Conservation (phyloP, 2,888 invertebrate species). For the Eupsilia transversa region DNA sequence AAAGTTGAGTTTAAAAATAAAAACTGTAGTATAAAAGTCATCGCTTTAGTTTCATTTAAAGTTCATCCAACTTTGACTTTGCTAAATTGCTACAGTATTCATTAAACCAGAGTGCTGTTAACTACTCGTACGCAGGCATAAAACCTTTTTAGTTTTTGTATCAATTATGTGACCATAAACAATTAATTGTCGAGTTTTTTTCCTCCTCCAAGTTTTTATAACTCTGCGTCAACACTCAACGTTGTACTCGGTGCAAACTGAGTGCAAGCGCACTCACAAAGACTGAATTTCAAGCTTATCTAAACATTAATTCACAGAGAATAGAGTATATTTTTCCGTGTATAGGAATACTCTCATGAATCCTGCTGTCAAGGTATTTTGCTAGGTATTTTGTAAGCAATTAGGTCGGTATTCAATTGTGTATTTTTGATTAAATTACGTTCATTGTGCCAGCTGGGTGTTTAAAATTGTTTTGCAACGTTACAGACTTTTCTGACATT, state of each 20-base stretch:
- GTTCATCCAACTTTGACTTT: slow-evolving; percentile 18
- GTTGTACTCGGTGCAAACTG: slow-evolving; percentile 73
- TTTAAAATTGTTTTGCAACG: slow-evolving; percentile 55
- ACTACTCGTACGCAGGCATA: not conserved
- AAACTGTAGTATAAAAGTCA: not conserved
- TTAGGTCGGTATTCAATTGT: slow-evolving; percentile 44
- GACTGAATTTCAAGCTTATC: slow-evolving; percentile 34
- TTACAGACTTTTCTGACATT: slow-evolving; percentile 43
- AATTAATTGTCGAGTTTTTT: slow-evolving; percentile 29
- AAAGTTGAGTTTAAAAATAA: not conserved
- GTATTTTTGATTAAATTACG: slow-evolving; percentile 53
- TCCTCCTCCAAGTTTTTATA: slow-evolving; percentile 52
- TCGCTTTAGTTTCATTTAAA: not conserved
- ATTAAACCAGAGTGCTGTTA: not conserved
- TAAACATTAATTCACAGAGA: not conserved
- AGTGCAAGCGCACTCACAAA: slow-evolving; percentile 76
- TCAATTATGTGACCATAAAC: slow-evolving; percentile 13
- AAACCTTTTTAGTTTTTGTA: slow-evolving; percentile 27
- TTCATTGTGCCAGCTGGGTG: slow-evolving; percentile 40
- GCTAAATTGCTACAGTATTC: not conserved
- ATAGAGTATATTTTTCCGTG: slow-evolving; percentile 42
- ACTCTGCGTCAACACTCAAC: slow-evolving; percentile 48
- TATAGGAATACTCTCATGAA: slow-evolving; percentile 45
- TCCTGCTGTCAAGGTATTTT: slow-evolving; percentile 56
- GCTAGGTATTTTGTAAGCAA: slow-evolving; percentile 39